Evolutionary conservation across 2,113 vertebrate genomes (phyloP).

Genomic region (Chaetorhynchus papuensis): DNA sequence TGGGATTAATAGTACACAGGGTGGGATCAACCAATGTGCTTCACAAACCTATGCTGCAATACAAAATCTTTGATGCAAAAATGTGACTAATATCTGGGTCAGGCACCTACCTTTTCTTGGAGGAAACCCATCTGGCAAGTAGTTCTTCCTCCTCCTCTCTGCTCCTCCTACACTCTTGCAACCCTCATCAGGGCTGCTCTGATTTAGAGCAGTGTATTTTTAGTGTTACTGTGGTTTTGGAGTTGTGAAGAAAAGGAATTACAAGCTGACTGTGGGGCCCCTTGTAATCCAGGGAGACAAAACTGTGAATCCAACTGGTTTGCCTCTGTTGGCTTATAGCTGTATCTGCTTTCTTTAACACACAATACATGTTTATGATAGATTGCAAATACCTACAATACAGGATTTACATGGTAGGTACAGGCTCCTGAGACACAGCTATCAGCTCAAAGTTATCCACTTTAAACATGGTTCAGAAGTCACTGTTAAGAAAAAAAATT

Average conservation of each 20-base stretch:
- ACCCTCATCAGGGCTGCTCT: background rate
- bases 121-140: background rate
- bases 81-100: background rate
- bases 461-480: background rate
- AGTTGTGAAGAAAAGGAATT: background rate
- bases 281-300: background rate
- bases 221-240: background rate
- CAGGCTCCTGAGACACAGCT: background rate
- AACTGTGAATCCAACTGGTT: background rate
- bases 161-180: background rate
- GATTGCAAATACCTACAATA: background rate
- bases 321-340: background rate
- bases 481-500: background rate
- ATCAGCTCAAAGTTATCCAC: background rate
- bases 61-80: background rate
- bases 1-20: background rate
- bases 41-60: background rate
- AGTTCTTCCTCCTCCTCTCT: background rate
- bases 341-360: background rate
- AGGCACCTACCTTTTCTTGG: background rate
- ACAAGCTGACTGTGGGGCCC: background rate
- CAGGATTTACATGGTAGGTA: background rate
- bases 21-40: background rate
- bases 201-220: background rate
- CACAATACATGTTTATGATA: background rate